Conservation (phyloP, 1,140 invertebrate species). For the Scaptomyza montana region DNA sequence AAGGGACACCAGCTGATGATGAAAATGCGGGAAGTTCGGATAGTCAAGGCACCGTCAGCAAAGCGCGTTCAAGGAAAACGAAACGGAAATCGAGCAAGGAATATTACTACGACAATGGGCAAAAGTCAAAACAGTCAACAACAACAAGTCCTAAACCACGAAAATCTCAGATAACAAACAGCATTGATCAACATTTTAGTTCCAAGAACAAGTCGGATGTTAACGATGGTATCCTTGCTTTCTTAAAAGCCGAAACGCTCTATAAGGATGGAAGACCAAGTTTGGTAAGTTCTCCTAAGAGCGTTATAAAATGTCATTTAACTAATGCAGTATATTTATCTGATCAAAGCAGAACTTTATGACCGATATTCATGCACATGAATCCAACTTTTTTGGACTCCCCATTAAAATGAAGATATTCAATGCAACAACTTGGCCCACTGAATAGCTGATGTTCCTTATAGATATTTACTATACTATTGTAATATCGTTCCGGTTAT, state of each 20-base stretch:
- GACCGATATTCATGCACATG: slow-evolving; percentile 41
- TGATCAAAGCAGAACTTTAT: slow-evolving; percentile 28
- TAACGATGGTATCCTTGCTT: slow-evolving; percentile 48
- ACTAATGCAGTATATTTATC: not conserved
- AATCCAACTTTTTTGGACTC: slow-evolving; percentile 48
- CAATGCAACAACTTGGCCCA: slow-evolving; percentile 46
- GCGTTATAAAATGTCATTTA: not conserved
- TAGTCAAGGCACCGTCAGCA: not conserved
- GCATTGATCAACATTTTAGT: slow-evolving; percentile 42
- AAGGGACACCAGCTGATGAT: not conserved
- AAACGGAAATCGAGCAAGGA: too few species aligned
- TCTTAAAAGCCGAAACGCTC: slow-evolving; percentile 41
- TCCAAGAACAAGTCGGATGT: slow-evolving; percentile 36
- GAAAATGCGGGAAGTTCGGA: not conserved
- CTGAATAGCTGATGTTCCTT: slow-evolving; percentile 1
- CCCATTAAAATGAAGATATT: slow-evolving; percentile 48
- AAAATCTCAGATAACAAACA: not conserved
- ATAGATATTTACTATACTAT: not conserved
- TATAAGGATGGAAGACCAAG: not conserved
- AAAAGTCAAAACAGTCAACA: not conserved
- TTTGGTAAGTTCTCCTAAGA: slow-evolving; percentile 17
- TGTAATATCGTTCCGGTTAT: not conserved
- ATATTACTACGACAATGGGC: too few species aligned
- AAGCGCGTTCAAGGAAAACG: not conserved
- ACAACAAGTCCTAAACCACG: not conserved